Evolutionary conservation across 1,140 invertebrate genomes (phyloP).

Genomic region (Grapholita molesta): DNA sequence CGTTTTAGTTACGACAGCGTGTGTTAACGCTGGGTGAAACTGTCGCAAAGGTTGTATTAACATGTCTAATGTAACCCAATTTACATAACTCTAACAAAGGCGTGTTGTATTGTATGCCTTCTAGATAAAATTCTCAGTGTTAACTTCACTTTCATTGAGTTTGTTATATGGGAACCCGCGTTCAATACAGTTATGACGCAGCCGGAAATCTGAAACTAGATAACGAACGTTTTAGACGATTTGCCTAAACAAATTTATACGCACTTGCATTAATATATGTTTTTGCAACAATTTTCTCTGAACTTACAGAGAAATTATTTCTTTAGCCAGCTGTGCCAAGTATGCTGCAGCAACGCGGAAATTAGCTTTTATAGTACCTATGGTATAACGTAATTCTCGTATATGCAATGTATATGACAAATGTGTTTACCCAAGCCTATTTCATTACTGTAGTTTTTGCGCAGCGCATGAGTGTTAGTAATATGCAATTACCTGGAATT

Average conservation of each 20-base stretch:
- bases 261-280: too few species aligned
- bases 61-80: slow-evolving; percentile 25
- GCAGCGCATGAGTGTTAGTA: not conserved
- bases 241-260: too few species aligned
- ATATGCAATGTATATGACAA: too few species aligned
- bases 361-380: not conserved
- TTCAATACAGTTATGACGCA: not conserved
- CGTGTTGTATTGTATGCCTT: slow-evolving; percentile 23
- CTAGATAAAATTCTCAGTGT: slow-evolving; percentile 27
- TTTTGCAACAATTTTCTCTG: too few species aligned
- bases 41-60: slow-evolving; percentile 12
- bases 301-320: too few species aligned
- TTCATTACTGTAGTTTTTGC: not conserved
- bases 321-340: too few species aligned
- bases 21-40: slow-evolving; percentile 4
- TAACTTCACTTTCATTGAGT: slow-evolving; percentile 28
- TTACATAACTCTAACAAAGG: slow-evolving; percentile 28
- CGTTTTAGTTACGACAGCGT: not conserved
- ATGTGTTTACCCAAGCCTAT: not conserved
- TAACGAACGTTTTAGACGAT: not conserved
- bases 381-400: too few species aligned
- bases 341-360: too few species aligned
- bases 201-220: not conserved
- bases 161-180: not conserved
- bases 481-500: not conserved